Conservation (phyloP, 2,888 invertebrate species). For the Aphidius colemani region DNA sequence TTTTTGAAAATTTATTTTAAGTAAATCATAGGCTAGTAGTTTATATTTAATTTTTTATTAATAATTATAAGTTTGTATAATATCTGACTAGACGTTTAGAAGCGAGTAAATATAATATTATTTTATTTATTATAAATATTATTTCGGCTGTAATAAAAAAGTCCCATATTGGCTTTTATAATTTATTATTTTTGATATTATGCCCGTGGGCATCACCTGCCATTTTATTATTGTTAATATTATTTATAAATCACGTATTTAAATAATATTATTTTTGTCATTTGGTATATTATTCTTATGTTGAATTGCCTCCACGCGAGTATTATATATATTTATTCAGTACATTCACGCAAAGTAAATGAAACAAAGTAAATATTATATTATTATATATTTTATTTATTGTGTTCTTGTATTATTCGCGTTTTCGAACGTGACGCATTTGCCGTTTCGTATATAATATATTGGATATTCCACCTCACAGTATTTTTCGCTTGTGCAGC, state of each 20-base stretch:
- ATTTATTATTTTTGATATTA: conserved; percentile 25
- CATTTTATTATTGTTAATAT: conserved; percentile 39
- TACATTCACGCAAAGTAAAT: conserved; percentile 48
- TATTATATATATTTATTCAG: conserved; percentile 37
- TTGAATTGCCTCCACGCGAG: conserved; percentile 43
- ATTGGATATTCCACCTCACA: conserved; percentile 49
- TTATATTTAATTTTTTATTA: conserved; percentile 37
- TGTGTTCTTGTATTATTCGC: conserved; percentile 28
- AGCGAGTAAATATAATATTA: conserved; percentile 28
- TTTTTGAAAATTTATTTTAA: conserved; percentile 21
- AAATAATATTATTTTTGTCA: conserved; percentile 20
- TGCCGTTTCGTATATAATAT: conserved; percentile 45
- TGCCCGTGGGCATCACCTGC: conserved; percentile 45
- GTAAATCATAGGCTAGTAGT: conserved; percentile 50
- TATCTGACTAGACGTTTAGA: conserved; percentile 37
- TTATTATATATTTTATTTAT: conserved; percentile 33
- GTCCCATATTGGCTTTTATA: conserved; percentile 12
- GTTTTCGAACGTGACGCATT: conserved; percentile 38
- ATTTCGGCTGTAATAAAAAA: conserved; percentile 1
- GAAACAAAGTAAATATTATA: conserved; percentile 32
- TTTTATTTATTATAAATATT: neutral
- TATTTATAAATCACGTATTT: conserved; percentile 39
- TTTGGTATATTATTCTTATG: too few species aligned
- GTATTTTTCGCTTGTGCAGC: conserved; percentile 60
- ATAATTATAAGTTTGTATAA: conserved; percentile 29